phyloP scores from a whole-genome alignment of 2,888 invertebrate genomes.

The Netelia fuscicornis region DNA sequence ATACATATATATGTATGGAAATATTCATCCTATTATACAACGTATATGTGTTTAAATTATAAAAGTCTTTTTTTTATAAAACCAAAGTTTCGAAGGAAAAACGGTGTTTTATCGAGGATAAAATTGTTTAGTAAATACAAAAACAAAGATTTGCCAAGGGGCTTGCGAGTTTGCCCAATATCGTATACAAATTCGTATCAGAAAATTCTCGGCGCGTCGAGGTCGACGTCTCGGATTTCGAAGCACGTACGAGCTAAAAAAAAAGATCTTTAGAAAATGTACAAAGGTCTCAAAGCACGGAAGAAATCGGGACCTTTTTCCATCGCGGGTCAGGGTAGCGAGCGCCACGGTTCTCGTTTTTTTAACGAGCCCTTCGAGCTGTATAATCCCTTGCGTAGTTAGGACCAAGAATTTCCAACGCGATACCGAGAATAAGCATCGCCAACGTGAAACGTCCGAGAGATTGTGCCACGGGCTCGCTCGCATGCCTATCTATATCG shows the following conservation, averaged over 20 bases:
- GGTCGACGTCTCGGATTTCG: slow-evolving; percentile 16
- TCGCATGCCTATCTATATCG: neutral
- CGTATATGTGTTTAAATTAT: too few species aligned
- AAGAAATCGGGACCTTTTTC: slow-evolving; percentile 16
- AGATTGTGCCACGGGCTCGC: slow-evolving; percentile 18
- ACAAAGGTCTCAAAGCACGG: neutral
- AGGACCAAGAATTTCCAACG: neutral
- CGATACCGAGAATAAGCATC: slow-evolving; percentile 23
- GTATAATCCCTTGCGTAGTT: neutral
- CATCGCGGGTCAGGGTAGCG: neutral
- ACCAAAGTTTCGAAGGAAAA: too few species aligned
- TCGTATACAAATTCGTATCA: neutral
- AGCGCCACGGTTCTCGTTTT: neutral
- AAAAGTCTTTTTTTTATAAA: too few species aligned
- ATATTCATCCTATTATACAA: neutral
- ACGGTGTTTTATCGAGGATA: too few species aligned
- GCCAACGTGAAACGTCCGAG: slow-evolving; percentile 4
- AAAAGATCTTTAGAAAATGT: slow-evolving; percentile 8
- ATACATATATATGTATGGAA: neutral
- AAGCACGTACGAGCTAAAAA: slow-evolving; percentile 37
- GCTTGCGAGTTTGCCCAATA: neutral
- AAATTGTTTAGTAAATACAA: neutral
- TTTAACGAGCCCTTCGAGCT: slow-evolving; percentile 16
- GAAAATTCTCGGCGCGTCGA: slow-evolving; percentile 3
- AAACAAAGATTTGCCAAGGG: neutral